Evolutionary conservation across 1,140 invertebrate species (phyloP), one percentile per base, ranked within the genome.

Genomic region (Pachyrhynchus sulphureomaculatus): DNA sequence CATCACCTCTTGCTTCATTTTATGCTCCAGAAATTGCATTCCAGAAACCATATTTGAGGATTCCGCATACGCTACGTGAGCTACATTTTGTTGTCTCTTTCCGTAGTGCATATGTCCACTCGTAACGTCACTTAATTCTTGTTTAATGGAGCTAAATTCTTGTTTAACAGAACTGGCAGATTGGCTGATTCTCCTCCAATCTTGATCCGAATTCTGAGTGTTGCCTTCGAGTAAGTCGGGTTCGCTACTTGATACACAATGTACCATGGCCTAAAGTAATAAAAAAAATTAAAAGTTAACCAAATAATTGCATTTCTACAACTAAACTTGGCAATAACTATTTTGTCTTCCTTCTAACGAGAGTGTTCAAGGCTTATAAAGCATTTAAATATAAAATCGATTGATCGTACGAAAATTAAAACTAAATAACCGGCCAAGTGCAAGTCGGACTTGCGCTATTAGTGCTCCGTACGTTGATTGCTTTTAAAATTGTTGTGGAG

Each of bases 241-340:
- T 71, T 91, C 88, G 70, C 89, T 91, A 69, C 89, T 91, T 2
- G 90, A 92, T 42, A 92, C 86, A 72, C 88, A 92, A 74, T 92
- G 89, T 15, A 92, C 90, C 88, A 90, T 90, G 1, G 85, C 85
- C 88, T 90, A 75, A 33, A 44, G 21, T 18, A 20, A 8, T 17
- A 3, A 45, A 21, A 24, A 45, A 17, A 9, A 23, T 42, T n/a
- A n/a, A n/a, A n/a, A n/a, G n/a, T n/a, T 26, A 26, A 26, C 3
- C 24, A 26, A 26, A 8, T 26, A 26, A 26, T 26, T 26, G 3
- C 24, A n/a, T n/a, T n/a, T n/a, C n/a, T n/a, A n/a, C n/a, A n/a
- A n/a, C n/a, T n/a, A n/a, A n/a, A n/a, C n/a, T n/a, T n/a, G n/a
- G n/a, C n/a, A n/a, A n/a, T n/a, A n/a, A n/a, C n/a, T n/a, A n/a